phyloP scores from a whole-genome alignment of 2,797 vertebrate genomes.

The Anas acuta region DNA sequence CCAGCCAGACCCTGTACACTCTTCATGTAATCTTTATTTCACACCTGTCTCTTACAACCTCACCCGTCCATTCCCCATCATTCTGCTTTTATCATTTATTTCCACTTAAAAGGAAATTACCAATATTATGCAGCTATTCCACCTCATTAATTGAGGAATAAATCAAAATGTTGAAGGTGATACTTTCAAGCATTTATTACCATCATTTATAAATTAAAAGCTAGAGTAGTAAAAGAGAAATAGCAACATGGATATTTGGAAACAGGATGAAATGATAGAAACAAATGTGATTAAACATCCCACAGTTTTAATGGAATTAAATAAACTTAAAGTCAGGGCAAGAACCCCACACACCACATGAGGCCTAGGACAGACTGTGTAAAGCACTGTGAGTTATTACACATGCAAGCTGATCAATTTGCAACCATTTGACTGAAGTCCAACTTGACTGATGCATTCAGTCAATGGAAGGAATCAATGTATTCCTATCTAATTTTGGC shows the following conservation, averaged over 20 bases:
- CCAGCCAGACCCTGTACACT: not conserved
- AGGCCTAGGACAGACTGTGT: not conserved
- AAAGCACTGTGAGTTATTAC: not conserved
- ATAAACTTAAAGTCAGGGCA: not conserved
- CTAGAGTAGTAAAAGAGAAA: not conserved
- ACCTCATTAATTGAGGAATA: conserved; percentile 15
- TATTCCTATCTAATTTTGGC: not conserved
- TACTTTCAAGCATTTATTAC: not conserved
- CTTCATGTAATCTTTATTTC: not conserved
- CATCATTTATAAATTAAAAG: not conserved
- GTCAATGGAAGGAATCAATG: not conserved
- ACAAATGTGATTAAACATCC: not conserved
- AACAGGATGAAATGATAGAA: not conserved
- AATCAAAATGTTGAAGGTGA: not conserved
- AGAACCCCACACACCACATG: not conserved
- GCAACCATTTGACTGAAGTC: not conserved
- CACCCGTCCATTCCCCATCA: not conserved
- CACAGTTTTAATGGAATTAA: not conserved
- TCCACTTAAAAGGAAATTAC: not conserved
- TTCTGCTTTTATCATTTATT: not conserved
- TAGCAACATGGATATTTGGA: not conserved
- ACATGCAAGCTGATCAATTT: not conserved
- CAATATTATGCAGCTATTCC: not conserved
- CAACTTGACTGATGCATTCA: not conserved
- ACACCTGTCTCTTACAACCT: not conserved